Evolutionary conservation across 2,797 vertebrate species (phyloP), one percentile per base, ranked within the genome.

Genomic region (Psittacula derbiana): DNA sequence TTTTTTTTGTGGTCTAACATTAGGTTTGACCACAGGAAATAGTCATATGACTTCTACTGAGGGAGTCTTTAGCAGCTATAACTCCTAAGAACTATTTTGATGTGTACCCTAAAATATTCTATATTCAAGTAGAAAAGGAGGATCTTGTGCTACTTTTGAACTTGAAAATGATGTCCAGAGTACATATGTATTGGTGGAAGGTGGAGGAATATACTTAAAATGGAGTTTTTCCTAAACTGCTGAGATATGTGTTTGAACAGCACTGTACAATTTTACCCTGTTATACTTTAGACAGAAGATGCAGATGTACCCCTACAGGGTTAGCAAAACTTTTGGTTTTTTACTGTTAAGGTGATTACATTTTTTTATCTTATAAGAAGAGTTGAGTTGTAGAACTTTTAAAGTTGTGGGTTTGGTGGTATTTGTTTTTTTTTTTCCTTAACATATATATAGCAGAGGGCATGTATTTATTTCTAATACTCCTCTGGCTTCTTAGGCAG

Each of bases 391-490:
- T 31, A 64, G 36, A 85, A 80, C 33, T 82, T 88, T 27, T 28
- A 33, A 57, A 57, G 20, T 57, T 33, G 53, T 33, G 31, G 31
- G 31, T n/a, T 55, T 55, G 53, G 53, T n/a, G 19, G 52, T 20
- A 31, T 12, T 52, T 52, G 28, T 10, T 9, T 5, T 49, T 27
- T 25, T 30, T 25, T 47, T 25, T 27, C 18, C 44, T 18, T 57
- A 47, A 52, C 14, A 18, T 21, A 10, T 33, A 8, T 28, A 9
- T 30, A 90, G 57, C 27, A n/a, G 58, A 58, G 43, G 74, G 64
- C 81, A 92, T 53, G 18, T 70, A 44, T 93, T 94, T 87, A 66
- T 93, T 84, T 94, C 60, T 88, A 89, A 86, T 70, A 81, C 85
- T 67, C 17, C 75, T 86, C 21, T 64, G 83, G 38, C 41, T 81